These are phyloP conservation scores for Cynodonichthys magdalenae DNA, from an alignment of 2,797 vertebrate species.

Conservation along the genomic window DNA sequence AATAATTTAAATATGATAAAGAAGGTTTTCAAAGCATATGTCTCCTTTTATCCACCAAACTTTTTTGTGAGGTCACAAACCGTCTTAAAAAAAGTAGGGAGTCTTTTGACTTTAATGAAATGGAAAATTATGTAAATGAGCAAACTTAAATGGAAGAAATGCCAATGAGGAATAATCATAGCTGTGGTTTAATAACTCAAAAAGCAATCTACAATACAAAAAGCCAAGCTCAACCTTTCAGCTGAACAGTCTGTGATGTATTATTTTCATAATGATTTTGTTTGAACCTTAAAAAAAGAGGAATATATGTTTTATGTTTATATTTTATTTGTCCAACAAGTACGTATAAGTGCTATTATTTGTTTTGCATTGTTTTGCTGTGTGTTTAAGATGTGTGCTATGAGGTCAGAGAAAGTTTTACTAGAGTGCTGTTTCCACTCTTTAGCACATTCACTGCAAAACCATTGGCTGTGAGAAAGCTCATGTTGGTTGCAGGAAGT, in stretches of 20 bases:
- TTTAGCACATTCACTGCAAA: conserved; percentile 33
- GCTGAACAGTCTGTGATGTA: not conserved
- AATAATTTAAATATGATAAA: too few relatives aligned
- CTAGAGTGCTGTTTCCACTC: conserved; percentile 23
- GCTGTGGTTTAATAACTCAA: too few relatives aligned
- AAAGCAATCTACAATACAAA: too few relatives aligned
- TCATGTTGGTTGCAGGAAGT: conserved; percentile 59
- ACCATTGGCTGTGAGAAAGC: conserved; percentile 48
- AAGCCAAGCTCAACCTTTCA: not conserved
- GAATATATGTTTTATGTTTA: too few relatives aligned
- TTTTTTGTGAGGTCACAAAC: not conserved
- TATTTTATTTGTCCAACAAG: not conserved
- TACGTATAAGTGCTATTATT: not conserved
- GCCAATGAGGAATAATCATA: not conserved
- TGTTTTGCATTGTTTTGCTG: conserved; percentile 20
- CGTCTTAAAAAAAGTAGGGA: not conserved
- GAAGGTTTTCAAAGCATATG: too few relatives aligned
- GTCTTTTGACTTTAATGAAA: not conserved
- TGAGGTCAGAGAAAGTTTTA: conserved; percentile 24
- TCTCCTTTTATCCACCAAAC: not conserved
- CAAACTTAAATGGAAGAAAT: not conserved
- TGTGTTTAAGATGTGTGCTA: not conserved
- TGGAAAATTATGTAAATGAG: not conserved
- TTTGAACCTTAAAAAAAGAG: not conserved
- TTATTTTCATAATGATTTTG: not conserved